These are phyloP conservation scores for Rosalia funebris DNA, from an alignment of 2,888 invertebrate genomes.

Conservation along the genomic window DNA sequence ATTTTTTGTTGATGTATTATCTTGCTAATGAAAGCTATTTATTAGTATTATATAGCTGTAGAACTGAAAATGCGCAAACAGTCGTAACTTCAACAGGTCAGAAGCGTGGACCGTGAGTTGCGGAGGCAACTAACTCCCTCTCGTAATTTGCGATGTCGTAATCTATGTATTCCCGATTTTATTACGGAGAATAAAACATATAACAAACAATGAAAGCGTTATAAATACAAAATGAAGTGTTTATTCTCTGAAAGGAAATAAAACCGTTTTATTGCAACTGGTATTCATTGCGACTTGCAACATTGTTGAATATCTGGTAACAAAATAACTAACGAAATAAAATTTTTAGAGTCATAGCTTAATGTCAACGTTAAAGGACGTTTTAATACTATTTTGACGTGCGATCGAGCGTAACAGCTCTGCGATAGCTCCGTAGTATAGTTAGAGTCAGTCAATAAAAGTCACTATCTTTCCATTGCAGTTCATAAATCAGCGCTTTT, in stretches of 20 bases:
- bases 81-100: too few relatives aligned
- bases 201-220: conserved; percentile 21
- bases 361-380: conserved; percentile 3
- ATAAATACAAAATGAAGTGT: conserved; percentile 40
- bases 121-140: neutral
- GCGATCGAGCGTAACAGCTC: conserved; percentile 36
- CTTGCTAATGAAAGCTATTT: too few relatives aligned
- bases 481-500: conserved; percentile 47
- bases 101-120: too few relatives aligned
- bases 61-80: too few relatives aligned
- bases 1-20: too few relatives aligned
- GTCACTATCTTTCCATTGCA: conserved; percentile 48
- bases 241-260: conserved; percentile 38
- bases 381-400: conserved; percentile 37
- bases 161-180: neutral
- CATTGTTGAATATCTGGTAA: conserved; percentile 27
- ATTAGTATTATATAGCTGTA: too few relatives aligned
- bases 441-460: conserved; percentile 49
- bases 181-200: conserved; percentile 15
- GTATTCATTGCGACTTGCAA: conserved; percentile 18
- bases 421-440: conserved; percentile 32
- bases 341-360: conserved; percentile 21
- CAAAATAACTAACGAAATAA: conserved; percentile 17
- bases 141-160: neutral
- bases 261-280: conserved; percentile 32